Evolutionary conservation across 2,888 invertebrate species (phyloP).

Genomic region (Cryptus viduatorius): DNA sequence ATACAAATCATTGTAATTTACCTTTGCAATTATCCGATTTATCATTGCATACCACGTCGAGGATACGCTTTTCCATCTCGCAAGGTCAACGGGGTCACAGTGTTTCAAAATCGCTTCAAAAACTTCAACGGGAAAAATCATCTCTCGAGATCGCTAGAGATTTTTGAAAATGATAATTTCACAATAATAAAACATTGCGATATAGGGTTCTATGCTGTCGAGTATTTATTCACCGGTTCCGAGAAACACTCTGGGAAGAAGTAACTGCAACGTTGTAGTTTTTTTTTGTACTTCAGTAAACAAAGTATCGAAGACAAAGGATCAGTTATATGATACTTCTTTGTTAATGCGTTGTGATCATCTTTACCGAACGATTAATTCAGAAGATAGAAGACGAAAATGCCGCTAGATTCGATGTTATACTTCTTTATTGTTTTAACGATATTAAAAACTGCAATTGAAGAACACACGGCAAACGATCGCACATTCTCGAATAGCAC

Average conservation of each 20-base stretch:
- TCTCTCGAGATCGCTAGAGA: neutral
- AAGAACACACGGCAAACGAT: neutral
- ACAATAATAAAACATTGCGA: neutral
- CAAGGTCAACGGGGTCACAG: conserved; percentile 71
- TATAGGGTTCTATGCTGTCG: neutral
- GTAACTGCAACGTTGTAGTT: neutral
- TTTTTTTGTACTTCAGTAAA: neutral
- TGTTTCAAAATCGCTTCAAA: conserved; percentile 77
- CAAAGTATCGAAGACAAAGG: neutral
- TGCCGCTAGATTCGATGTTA: no score
- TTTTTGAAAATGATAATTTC: neutral
- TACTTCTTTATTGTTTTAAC: no score
- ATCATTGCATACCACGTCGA: conserved; percentile 73
- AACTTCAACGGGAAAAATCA: conserved; percentile 77
- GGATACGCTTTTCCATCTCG: conserved; percentile 71
- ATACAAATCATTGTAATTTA: conserved; percentile 22
- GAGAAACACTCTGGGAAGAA: neutral
- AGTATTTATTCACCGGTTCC: neutral
- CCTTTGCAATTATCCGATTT: conserved; percentile 72
- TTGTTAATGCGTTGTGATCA: neutral
- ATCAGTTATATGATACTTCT: neutral
- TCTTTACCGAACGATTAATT: neutral
- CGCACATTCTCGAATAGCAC: neutral
- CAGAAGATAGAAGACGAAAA: no score
- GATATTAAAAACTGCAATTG: neutral